Evolutionary conservation across 2,113 vertebrate species (phyloP).

Genomic region (Poeciliopsis retropinna): DNA sequence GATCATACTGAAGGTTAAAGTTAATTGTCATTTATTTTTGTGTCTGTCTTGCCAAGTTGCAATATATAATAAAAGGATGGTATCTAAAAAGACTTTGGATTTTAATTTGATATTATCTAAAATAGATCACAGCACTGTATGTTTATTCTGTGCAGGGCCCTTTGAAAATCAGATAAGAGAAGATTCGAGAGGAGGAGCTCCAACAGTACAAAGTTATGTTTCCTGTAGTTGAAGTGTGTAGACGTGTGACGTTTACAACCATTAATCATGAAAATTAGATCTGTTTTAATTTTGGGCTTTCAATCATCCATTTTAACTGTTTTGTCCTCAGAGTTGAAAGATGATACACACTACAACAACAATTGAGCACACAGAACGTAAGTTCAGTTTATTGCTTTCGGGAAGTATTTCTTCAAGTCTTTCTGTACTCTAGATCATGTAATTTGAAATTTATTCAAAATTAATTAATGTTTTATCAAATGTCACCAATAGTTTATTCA

Average conservation of each 20-base stretch:
- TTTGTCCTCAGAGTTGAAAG: not conserved
- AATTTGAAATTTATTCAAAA: no score
- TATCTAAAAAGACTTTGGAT: not conserved
- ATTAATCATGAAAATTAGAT: no score
- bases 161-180: not conserved
- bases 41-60: constrained; percentile 5
- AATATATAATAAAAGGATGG: not conserved
- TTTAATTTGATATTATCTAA: not conserved
- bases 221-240: no score
- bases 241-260: no score
- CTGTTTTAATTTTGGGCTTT: no score
- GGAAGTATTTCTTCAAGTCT: no score
- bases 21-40: not conserved
- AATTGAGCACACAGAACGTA: not conserved
- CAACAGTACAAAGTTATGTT: no score
- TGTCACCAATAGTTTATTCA: no score
- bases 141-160: not conserved
- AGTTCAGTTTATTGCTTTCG: not conserved
- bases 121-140: not conserved
- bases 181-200: no score
- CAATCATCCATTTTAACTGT: not conserved
- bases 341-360: not conserved
- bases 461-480: no score
- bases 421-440: no score
- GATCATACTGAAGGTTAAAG: not conserved